Base-by-base conservation (phyloP, 92 coral and sea anemone species). In the Epizoanthus scotinus region DNA sequence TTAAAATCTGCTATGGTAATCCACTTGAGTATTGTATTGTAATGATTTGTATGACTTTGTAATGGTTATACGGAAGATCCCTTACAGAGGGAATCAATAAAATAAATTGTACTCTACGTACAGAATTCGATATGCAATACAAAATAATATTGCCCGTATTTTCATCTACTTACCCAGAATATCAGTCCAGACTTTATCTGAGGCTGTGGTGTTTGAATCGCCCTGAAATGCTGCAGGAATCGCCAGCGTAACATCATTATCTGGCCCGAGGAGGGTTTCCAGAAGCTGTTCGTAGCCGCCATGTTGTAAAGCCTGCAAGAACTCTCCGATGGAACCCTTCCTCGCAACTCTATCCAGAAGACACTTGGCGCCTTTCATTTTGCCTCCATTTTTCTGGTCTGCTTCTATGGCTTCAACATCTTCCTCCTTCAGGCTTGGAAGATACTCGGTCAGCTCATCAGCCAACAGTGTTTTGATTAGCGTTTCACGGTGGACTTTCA, bases 281-380 rank as follows among this genome's bases (percentile, higher is more conserved):
- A 78, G 53, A 54, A 78, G 26, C 49, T 78, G 83, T 20, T 59
- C 70, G 40, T 78, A 78, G 25, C 83, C 83, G 18, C 54, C 69
- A 1, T 78, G 71, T 15, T 78, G 73, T 24, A 78, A 47, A 2
- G 53, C 71, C 31, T 34, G 52, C 34, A 78, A 52, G 36, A 78
- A 78, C 83, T 78, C 83, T n/a, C 38, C 49, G 17, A 57, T 22
- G 2, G 69, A 78, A 38, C 53, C 14, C 44, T 78, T 60, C 36
- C 70, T n/a, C 31, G 34, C 55, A 14, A 78, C 31, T 47, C 67
- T 42, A 21, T 78, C 83, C 34, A 78, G 27, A 12, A 78, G 49
- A 58, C 67, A 78, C 21, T 63, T 60, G 3, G 67, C 69, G n/a
- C 70, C 83, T 44, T 78, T 60, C 22, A 78, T 59, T 59, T 63